Percentiles rank a stretch among this genome's conserved stretches.
Evolutionary conservation across 2,797 vertebrate genomes (phyloP).

Genomic region (Acrossocheilus wenchowensis): DNA sequence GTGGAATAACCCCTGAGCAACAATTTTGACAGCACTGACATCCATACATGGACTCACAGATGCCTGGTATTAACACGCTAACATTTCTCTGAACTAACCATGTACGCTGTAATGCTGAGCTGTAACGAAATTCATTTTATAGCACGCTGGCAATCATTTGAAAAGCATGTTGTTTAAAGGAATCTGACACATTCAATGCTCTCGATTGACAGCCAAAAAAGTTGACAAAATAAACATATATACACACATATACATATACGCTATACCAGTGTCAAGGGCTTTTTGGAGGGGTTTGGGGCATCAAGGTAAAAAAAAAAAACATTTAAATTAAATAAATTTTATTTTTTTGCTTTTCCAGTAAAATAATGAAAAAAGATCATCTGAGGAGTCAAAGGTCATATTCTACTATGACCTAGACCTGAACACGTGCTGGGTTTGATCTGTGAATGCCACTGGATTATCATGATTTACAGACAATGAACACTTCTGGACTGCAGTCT

Average conservation of each 20-base stretch:
- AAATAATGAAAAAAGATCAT: neutral
- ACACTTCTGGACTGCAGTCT: constrained; percentile 19
- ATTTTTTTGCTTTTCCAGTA: neutral
- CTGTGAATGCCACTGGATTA: neutral
- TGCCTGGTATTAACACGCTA: constrained; percentile 6
- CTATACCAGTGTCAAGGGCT: too few species aligned
- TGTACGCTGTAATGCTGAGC: neutral
- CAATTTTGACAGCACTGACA: constrained; percentile 42
- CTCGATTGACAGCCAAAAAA: neutral
- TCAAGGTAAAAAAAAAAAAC: neutral
- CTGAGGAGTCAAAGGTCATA: neutral
- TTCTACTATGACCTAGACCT: neutral
- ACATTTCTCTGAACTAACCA: neutral
- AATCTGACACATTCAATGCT: neutral
- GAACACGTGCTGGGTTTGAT: neutral
- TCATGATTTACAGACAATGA: neutral
- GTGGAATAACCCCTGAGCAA: constrained; percentile 25
- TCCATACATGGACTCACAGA: constrained; percentile 29
- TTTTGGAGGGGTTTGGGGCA: neutral
- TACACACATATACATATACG: neutral
- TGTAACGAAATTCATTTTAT: neutral
- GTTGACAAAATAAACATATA: neutral
- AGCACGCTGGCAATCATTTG: neutral
- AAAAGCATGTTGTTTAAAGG: neutral
- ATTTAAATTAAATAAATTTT: neutral